Conservation (phyloP, 2,888 invertebrate species). For the Chouioia cunea region DNA sequence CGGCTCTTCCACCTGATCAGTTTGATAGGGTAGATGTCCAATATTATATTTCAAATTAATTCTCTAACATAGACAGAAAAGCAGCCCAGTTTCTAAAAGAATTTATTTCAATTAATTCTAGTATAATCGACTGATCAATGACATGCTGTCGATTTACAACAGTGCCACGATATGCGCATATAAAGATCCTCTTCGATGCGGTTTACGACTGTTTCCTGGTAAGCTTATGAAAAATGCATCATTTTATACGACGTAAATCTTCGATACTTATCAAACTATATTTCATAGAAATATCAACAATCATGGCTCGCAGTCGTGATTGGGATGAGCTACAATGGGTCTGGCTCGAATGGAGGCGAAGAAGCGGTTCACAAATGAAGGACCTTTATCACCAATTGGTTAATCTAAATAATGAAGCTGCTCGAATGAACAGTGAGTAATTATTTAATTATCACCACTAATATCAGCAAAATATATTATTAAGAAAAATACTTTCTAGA, state of each 20-base stretch:
- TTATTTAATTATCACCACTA: background rate
- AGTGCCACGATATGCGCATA: constrained; percentile 87
- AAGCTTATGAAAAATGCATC: constrained; percentile 37
- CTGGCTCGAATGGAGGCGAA: constrained; percentile 89
- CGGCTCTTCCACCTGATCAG: constrained; percentile 86
- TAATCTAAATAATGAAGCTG: constrained; percentile 84
- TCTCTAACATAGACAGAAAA: background rate
- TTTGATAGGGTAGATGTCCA: constrained; percentile 79
- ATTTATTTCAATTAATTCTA: constrained; percentile 63
- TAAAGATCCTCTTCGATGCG: constrained; percentile 86
- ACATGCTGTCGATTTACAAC: constrained; percentile 90
- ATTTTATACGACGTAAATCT: background rate
- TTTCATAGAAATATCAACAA: constrained; percentile 70
- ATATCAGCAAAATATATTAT: no score
- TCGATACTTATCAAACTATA: constrained; percentile 16
- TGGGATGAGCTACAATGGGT: constrained; percentile 90
- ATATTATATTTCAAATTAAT: background rate
- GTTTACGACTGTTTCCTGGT: constrained; percentile 85
- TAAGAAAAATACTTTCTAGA: constrained; percentile 71
- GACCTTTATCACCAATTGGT: constrained; percentile 86
- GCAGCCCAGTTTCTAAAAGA: no score
- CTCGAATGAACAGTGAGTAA: constrained; percentile 79
- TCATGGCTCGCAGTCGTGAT: constrained; percentile 85
- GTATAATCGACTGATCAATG: constrained; percentile 90
- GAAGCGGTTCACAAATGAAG: constrained; percentile 83